phyloP scores from a whole-genome alignment of 2,888 invertebrate species.

The Thera obeliscata region DNA sequence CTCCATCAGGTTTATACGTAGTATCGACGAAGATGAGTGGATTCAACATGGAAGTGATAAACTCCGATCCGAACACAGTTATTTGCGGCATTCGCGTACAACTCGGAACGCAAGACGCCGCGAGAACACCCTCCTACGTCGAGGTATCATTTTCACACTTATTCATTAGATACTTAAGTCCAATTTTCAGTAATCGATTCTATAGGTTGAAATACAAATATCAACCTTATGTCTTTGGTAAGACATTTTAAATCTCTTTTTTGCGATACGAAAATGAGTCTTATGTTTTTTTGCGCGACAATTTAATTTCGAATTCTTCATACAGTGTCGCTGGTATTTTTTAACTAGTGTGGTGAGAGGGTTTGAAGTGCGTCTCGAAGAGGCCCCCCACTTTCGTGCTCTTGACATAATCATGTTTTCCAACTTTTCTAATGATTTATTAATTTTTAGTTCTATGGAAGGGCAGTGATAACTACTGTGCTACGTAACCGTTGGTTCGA shows the following conservation, averaged over 20 bases:
- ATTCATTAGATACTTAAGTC: neutral
- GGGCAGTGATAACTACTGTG: conserved; percentile 88
- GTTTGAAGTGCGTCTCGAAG: no score
- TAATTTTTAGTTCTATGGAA: conserved; percentile 85
- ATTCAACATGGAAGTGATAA: conserved; percentile 94
- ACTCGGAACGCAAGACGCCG: conserved; percentile 92
- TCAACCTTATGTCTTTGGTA: neutral
- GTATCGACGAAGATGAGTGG: conserved; percentile 96
- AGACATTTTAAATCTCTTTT: neutral
- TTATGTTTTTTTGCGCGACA: no score
- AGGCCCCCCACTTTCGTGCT: no score
- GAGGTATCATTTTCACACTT: conserved; percentile 77
- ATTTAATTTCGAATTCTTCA: no score
- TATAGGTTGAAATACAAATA: neutral
- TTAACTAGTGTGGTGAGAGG: no score
- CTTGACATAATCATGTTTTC: no score
- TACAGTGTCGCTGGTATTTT: no score
- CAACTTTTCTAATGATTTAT: conserved; percentile 20
- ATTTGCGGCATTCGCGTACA: conserved; percentile 95
- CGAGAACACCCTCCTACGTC: conserved; percentile 90
- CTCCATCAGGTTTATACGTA: conserved; percentile 91
- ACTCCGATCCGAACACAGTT: conserved; percentile 94
- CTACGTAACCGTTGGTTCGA: conserved; percentile 96
- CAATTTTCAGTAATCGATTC: neutral
- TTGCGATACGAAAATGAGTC: no score